Percentiles rank a stretch among this genome's conserved stretches.
phyloP scores from a whole-genome alignment of 2,797 vertebrate genomes.

The Argentina silus region DNA sequence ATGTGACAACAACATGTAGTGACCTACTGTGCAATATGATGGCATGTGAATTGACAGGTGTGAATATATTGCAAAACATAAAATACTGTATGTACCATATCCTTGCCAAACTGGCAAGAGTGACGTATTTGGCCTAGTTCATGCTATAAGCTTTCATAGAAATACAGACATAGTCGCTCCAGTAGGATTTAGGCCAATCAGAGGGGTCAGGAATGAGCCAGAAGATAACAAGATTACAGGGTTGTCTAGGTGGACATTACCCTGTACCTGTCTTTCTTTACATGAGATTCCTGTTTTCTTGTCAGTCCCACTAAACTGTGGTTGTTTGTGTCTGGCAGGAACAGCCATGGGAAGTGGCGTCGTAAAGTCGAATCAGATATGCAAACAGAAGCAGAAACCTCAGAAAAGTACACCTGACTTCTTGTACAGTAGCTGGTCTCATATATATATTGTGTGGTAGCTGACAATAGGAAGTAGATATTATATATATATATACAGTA shows the following conservation, averaged over 20 bases:
- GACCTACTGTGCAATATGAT: too few relatives aligned
- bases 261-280: constrained; percentile 23
- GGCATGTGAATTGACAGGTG: too few relatives aligned
- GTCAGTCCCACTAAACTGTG: background rate
- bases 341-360: constrained; percentile 82
- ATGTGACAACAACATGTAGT: too few relatives aligned
- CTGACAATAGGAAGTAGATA: too few relatives aligned
- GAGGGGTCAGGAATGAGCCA: constrained; percentile 40
- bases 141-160: constrained; percentile 53
- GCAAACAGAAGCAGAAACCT: constrained; percentile 52
- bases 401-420: background rate
- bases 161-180: constrained; percentile 38
- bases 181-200: constrained; percentile 69
- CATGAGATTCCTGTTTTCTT: background rate
- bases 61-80: too few relatives aligned
- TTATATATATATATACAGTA: too few relatives aligned
- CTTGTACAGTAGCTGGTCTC: too few relatives aligned
- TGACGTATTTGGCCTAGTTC: background rate
- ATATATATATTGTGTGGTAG: background rate
- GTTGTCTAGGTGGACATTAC: constrained; percentile 26
- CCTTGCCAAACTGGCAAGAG: background rate
- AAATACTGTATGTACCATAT: too few relatives aligned
- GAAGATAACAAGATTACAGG: constrained; percentile 68
- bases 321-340: constrained; percentile 48
- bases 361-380: constrained; percentile 71